Base-by-base conservation (phyloP, 2,113 vertebrate genomes). In the Phaethornis superciliosus region DNA sequence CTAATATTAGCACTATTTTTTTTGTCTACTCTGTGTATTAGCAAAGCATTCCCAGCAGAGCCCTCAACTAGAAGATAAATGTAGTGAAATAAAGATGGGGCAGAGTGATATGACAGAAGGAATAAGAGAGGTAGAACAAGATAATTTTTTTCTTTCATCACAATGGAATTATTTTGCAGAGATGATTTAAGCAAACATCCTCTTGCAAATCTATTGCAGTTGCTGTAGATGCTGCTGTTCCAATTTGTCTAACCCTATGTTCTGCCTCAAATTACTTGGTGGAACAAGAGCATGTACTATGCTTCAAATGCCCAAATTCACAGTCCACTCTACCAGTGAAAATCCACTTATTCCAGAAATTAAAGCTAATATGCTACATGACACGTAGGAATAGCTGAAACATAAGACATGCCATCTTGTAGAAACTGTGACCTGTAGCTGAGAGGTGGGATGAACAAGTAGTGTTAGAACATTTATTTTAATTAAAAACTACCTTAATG, bases 1-100 rank as follows among this genome's bases (percentile, higher is more conserved):
- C 80, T 90, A 88, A 77, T 77, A 88, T 74, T 95, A 88, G 60
- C 30, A 71, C 35, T 78, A 27, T 58, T 95, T 80, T 67, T 62
- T 76, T 4, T 4, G 37, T 82, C 20, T 74, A 28, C 71, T 68
- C 74, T 1, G 0, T 59, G 21, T 40, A 78, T 74, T 67, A 59
- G 59, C 76, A 83, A 94, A 91, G 27, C 13, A 56, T 75, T 93
- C 42, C 51, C 85, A 91, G 42, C 23, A 49, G 46, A 56, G 42
- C 72, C 37, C 63, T 91, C 52, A 59, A 74, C 21, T 62, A 37
- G 24, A 81, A 86, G 49, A 71, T 44, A 33, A 58, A 62, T n/a
- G 33, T 67, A 58, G 54, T 76, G 68, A 88, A 88, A 71, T 3
- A 49, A 54, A 70, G 56, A 72, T 47, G 12, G 51, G 23, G 24